Evolutionary conservation across 2,888 invertebrate genomes (phyloP).

Genomic region (Sycophila texana): DNA sequence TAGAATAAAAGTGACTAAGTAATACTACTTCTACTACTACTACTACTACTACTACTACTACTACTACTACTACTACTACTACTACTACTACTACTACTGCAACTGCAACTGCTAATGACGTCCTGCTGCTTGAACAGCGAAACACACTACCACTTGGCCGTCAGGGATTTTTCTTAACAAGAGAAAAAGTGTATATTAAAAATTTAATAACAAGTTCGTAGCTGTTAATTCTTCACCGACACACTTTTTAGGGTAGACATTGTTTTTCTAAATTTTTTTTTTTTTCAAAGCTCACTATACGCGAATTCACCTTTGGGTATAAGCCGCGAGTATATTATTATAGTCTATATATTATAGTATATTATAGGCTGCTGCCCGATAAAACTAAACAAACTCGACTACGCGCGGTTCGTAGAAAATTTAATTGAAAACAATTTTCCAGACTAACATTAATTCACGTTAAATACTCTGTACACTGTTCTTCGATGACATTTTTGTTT

Average conservation of each 20-base stretch:
- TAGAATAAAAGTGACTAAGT: constrained; percentile 26
- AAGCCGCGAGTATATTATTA: too few relatives aligned
- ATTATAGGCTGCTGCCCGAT: too few relatives aligned
- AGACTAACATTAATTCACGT: neutral
- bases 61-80: constrained; percentile 22
- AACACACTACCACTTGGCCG: constrained; percentile 5
- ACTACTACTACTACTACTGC: constrained; percentile 8
- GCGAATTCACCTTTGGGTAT: too few relatives aligned
- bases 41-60: constrained; percentile 17
- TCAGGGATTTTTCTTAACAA: neutral
- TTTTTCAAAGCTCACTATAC: neutral
- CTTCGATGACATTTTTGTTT: neutral
- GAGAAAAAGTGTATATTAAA: constrained; percentile 14
- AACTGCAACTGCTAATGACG: neutral
- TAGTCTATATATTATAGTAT: too few relatives aligned
- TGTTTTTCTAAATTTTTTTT: constrained; percentile 6
- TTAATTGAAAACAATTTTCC: neutral
- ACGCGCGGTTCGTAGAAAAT: neutral
- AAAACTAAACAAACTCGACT: too few relatives aligned
- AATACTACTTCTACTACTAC: constrained; percentile 22
- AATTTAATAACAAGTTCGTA: constrained; percentile 4
- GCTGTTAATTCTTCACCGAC: too few relatives aligned
- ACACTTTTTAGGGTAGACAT: neutral
- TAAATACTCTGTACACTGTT: neutral
- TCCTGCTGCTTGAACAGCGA: constrained; percentile 19